Base-by-base conservation (phyloP, 2,888 invertebrate species). In the Spatulosminthurus flaviceps region DNA sequence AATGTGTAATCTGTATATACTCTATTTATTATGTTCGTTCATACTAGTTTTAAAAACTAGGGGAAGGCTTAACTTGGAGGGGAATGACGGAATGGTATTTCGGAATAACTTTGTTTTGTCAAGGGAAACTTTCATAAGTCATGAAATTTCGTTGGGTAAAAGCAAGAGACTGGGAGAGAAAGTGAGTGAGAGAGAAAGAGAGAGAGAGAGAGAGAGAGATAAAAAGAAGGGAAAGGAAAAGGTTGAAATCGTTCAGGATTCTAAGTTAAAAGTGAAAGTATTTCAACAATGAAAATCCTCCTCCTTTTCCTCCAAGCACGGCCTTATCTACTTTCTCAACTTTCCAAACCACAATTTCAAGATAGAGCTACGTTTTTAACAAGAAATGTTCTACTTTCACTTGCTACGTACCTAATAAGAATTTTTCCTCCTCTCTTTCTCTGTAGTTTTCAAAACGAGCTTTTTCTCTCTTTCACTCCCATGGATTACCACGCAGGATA, bases 81-180 rank as follows among this genome's bases (percentile, higher is more conserved):
- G 22, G 22, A 64, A 64, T 24, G 64, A 11, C 22, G 2, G 4
- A 13, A 22, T 60, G 16, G 60, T 28, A 26, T 29, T 64, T 13
- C 64, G 19, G 64, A 64, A n/a, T 64, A 24, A 24, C 64, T 21
- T 22, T 21, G 64, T 24, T 69, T 69, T n/a, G 9, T 29, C 28
- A 69, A 29, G 28, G 24, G 28, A 69, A 69, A 69, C 26, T 69
- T 69, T 70, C 21, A 19, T 41, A 34, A 70, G 34, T 11, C 19
- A 9, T 13, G 64, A 22, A 64, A 26, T 24, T 4, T 70, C 28
- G 29, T 70, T 19, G 19, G 34, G 19, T 0, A 9, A 21, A 22
- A 21, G 60, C 4, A 16, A 4, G 60, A 16, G n/a, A 4, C 21
- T 13, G 21, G 24, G 64, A 64, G 64, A 64, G 22, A 21, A 16